Evolutionary conservation across 2,113 vertebrate genomes (phyloP).

Genomic region (cattle (Bos taurus)): ARS-UCD2.0 NC_037342.1:40235501-40236000

Average conservation of each 20-base stretch:
- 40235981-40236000: background rate
- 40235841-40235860: background rate
- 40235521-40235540: constrained; percentile 86
- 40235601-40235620: background rate
- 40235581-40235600: background rate
- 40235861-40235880: background rate
- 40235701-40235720: background rate
- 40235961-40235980: background rate
- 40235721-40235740: background rate
- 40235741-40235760: background rate
- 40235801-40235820: background rate
- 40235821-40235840: background rate
- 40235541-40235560: background rate
- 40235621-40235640: background rate
- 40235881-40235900: background rate
- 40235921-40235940: too few species aligned
- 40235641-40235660: background rate
- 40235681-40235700: background rate
- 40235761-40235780: background rate
- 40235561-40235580: background rate
- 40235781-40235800: background rate
- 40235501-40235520: constrained; percentile 94
- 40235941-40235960: background rate
- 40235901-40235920: background rate
- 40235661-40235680: background rate